Evolutionary conservation across 2,888 invertebrate species (phyloP).

Genomic region (Cosmorhoe ocellata): DNA sequence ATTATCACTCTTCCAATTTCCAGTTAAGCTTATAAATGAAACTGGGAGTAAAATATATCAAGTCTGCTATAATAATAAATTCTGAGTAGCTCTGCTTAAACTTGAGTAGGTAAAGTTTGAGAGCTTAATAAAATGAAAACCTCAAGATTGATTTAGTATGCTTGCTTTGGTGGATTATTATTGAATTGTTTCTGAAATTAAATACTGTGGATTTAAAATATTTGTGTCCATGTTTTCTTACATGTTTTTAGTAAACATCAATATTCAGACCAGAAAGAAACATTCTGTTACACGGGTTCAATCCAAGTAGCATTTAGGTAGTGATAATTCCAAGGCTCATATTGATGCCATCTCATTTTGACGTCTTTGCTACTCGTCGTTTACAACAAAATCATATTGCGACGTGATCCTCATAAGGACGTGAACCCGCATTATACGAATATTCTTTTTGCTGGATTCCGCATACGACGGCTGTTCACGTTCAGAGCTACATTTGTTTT

Average conservation of each 20-base stretch:
- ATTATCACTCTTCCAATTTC: too few relatives aligned
- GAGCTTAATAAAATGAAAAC: slow-evolving; percentile 29
- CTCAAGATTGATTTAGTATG: slow-evolving; percentile 3
- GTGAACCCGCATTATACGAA: slow-evolving; percentile 19
- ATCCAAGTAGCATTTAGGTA: too few relatives aligned
- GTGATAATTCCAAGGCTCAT: too few relatives aligned
- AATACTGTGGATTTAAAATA: too few relatives aligned
- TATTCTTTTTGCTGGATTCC: slow-evolving; percentile 26
- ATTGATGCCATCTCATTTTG: too few relatives aligned
- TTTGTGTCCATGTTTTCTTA: too few relatives aligned
- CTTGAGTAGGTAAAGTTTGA: slow-evolving; percentile 33
- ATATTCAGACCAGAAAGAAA: too few relatives aligned
- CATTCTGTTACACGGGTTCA: too few relatives aligned
- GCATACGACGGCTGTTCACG: slow-evolving; percentile 25
- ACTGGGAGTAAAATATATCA: slow-evolving; percentile 27
- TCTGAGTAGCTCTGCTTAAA: slow-evolving; percentile 27
- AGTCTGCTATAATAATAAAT: slow-evolving; percentile 29
- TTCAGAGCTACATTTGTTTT: slow-evolving; percentile 30
- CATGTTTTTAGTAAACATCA: too few relatives aligned
- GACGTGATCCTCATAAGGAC: slow-evolving; percentile 10
- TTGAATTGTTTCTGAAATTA: not conserved
- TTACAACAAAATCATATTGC: slow-evolving; percentile 7
- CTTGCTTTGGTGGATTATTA: not conserved
- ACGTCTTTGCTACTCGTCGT: too few relatives aligned
- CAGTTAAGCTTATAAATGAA: too few relatives aligned